Base-by-base conservation (phyloP, 2,797 vertebrate genomes). In the Myotis findleyi region DNA sequence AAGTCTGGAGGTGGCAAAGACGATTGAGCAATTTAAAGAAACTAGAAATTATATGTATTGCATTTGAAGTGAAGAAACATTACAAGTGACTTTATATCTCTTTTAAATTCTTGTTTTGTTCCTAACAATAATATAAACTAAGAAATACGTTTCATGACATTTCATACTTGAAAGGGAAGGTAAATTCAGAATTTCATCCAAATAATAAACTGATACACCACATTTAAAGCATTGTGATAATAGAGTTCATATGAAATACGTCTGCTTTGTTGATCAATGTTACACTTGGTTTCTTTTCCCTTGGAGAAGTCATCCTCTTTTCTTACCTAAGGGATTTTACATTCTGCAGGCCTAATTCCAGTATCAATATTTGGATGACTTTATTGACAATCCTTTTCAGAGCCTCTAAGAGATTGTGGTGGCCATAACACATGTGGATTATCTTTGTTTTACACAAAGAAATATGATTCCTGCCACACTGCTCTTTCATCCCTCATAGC, bases 161-260 rank as follows among this genome's bases (percentile, higher is more conserved):
- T 64, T 71, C 16, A 25, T 53, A 7, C n/a, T 57, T 1, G 76
- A 27, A 30, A 73, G 5, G 4, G 16, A 16, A 30, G 7, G 27
- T 1, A 73, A 12, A 1, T 80, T 95, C 51, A 49, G 36, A 83
- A 95, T 97, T 97, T 64, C 51, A 98, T 59, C 18, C 69, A 90
- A 97, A 97, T 27, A 18, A 94, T 81, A 96, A 97, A 94, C 85
- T 41, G 55, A 30, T 95, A 38, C 20, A 82, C n/a, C 80, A 95
- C 80, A 82, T 97, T 97, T 97, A 96, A 94, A 98, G 73, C 59
- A 89, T 20, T 6, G 2, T 92, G 84, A 91, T 97, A 96, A 97
- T 81, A 91, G 71, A 36, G 27, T 72, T 96, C 53, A 44, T 41
- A 44, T 84, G 84, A 96, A 98, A 92, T 98, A 95, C 41, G 82